Base-by-base conservation (phyloP, 2,113 vertebrate genomes). In the Heliornis fulica region DNA sequence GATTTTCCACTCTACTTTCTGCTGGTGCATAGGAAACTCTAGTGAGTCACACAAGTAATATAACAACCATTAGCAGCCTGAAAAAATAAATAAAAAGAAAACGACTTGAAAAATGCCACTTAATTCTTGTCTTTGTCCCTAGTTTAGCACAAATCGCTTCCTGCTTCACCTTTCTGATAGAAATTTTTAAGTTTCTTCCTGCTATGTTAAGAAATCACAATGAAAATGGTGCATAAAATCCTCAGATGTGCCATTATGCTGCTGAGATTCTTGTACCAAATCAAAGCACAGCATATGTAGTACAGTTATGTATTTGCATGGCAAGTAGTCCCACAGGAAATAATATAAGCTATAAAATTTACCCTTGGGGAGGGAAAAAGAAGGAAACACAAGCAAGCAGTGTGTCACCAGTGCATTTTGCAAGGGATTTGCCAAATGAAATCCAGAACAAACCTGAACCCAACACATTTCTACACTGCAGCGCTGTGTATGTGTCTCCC, bases 1-100 rank as follows among this genome's bases (percentile, higher is more conserved):
- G 95, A 97, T 96, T 97, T 97, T 96, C 85, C 94, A 83, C 68
- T 98, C 82, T 83, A 81, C 69, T 93, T 97, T 97, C 86, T 97
- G 94, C 87, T 97, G 74, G 61, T 96, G 81, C 85, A 75, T 87
- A 94, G 88, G 86, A 94, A 97, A 97, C 36, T 81, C 86, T 57
- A 84, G 79, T 72, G 90, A 91, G 68, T 72, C 90, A 92, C 83
- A 63, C 45, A 84, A 93, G 84, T 92, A 92, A 93, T 89, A 34
- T 66, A 90, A 64, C 69, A 89, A 66, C 56, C 29, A 87, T 93
- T 84, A 91, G 78, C 40, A 96, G 63, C 26, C 26, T 87, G 75
- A 81, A 80, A 92, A 92, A 83, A 87, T 15, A 90, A n/a, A 79
- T 46, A 56, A 14, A 85, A 89, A 64, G 80, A 46, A 51, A 51